Percentiles rank a stretch among this genome's conserved stretches.
These are phyloP conservation scores for Poecilia velifera DNA, from an alignment of 2,797 vertebrate species.

Conservation along the genomic window DNA sequence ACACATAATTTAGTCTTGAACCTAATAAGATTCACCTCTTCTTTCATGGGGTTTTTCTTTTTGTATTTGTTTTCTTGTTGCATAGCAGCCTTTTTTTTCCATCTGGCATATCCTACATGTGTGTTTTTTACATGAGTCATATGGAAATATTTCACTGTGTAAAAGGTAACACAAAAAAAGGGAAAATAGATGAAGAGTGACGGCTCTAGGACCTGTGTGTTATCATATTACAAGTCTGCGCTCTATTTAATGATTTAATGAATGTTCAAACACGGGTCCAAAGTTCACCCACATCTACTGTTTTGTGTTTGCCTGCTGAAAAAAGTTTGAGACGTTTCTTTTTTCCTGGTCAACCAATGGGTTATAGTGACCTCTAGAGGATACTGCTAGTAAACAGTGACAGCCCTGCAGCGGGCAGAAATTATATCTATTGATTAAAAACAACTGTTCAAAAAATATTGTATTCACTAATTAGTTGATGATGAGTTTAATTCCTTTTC, in stretches of 20 bases:
- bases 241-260: constrained; percentile 60
- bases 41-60: constrained; percentile 26
- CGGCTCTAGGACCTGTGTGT: constrained; percentile 31
- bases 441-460: constrained; percentile 45
- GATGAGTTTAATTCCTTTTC: constrained; percentile 28
- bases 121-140: constrained; percentile 65
- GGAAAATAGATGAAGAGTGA: constrained; percentile 54
- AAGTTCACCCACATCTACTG: constrained; percentile 56
- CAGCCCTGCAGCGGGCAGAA: constrained; percentile 2
- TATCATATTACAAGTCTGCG: constrained; percentile 52
- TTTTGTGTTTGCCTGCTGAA: constrained; percentile 28
- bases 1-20: not conserved
- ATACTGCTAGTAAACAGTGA: constrained; percentile 16
- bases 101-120: constrained; percentile 31
- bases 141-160: constrained; percentile 44
- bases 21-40: constrained; percentile 12
- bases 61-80: constrained; percentile 43
- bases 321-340: constrained; percentile 39
- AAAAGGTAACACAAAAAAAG: constrained; percentile 40
- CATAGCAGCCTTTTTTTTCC: constrained; percentile 40
- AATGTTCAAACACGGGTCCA: constrained; percentile 65
- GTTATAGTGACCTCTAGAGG: constrained; percentile 73
- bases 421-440: constrained; percentile 15
- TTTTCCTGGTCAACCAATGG: constrained; percentile 50
- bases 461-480: constrained; percentile 43